Conservation (phyloP, 2,113 vertebrate genomes). For the Salvelinus alpinus region DNA sequence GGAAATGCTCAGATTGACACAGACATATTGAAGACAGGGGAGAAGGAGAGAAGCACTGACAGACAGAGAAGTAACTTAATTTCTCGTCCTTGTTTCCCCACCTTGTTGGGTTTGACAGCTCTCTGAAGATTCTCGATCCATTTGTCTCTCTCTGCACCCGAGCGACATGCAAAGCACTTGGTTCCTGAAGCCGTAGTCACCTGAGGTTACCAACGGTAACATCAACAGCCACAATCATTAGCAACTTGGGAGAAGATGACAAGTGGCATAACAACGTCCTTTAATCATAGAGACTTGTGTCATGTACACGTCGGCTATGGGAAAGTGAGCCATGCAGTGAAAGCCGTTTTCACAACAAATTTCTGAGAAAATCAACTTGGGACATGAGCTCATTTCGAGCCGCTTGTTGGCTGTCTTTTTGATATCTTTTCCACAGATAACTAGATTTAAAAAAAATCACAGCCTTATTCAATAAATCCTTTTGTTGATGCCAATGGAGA, state of each 20-base stretch:
- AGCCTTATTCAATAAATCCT: background rate
- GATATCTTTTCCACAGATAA: background rate
- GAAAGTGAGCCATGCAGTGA: conserved; percentile 21
- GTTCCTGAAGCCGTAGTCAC: conserved; percentile 93
- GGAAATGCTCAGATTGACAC: conserved; percentile 53
- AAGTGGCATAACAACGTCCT: conserved; percentile 45
- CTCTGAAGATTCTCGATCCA: conserved; percentile 97
- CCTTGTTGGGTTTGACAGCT: conserved; percentile 97
- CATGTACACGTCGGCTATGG: conserved; percentile 42
- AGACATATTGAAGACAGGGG: conserved; percentile 59
- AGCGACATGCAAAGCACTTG: conserved; percentile 95
- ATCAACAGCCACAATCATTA: conserved; percentile 66
- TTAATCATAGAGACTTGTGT: conserved; percentile 49
- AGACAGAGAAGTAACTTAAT: conserved; percentile 54
- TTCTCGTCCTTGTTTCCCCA: conserved; percentile 68
- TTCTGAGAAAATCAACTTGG: conserved; percentile 20
- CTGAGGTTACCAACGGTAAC: conserved; percentile 71
- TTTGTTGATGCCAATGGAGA: background rate
- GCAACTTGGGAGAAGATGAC: conserved; percentile 50
- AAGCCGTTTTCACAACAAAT: background rate
- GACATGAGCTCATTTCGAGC: conserved; percentile 27
- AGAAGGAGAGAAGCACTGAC: conserved; percentile 65
- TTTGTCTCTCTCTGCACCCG: conserved; percentile 94
- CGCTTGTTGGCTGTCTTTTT: background rate
- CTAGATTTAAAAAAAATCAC: background rate